phyloP scores from a whole-genome alignment of 1,140 invertebrate genomes.

The Akabosia matsudoensis region DNA sequence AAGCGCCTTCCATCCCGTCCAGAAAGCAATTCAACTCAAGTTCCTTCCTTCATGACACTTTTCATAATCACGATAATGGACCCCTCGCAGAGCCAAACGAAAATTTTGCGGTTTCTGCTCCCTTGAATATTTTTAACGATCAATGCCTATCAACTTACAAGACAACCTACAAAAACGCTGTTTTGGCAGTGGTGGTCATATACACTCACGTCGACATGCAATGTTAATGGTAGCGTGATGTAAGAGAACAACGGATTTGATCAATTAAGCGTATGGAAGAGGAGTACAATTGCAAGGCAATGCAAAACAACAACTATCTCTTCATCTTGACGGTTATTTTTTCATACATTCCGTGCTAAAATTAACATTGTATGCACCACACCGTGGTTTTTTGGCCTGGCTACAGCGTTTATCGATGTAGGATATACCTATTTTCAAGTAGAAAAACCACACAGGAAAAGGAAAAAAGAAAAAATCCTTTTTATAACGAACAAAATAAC shows the following conservation, averaged over 20 bases:
- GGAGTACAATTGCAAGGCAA: background rate
- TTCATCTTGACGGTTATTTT: too few relatives aligned
- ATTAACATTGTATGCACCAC: background rate
- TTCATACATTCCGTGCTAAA: background rate
- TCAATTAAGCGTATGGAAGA: conserved; percentile 4
- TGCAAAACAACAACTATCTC: background rate
- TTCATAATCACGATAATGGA: background rate
- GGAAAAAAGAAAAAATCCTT: background rate
- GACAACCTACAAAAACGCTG: too few relatives aligned
- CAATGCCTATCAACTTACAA: too few relatives aligned
- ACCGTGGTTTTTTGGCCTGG: background rate
- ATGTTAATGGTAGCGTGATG: background rate
- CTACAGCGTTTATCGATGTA: background rate
- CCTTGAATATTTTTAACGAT: background rate
- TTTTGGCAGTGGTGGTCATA: too few relatives aligned
- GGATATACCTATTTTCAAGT: background rate
- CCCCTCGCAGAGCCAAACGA: background rate
- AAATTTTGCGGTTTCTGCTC: background rate
- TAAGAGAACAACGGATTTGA: conserved; percentile 5
- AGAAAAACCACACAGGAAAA: background rate
- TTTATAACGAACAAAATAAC: background rate
- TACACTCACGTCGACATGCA: background rate
- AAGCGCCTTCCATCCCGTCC: too few relatives aligned
- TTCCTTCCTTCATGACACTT: too few relatives aligned
- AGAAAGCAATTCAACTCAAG: too few relatives aligned